These are phyloP conservation scores for Himantopus leucocephalus DNA, from an alignment of 2,113 vertebrate species.

Conservation along the genomic window DNA sequence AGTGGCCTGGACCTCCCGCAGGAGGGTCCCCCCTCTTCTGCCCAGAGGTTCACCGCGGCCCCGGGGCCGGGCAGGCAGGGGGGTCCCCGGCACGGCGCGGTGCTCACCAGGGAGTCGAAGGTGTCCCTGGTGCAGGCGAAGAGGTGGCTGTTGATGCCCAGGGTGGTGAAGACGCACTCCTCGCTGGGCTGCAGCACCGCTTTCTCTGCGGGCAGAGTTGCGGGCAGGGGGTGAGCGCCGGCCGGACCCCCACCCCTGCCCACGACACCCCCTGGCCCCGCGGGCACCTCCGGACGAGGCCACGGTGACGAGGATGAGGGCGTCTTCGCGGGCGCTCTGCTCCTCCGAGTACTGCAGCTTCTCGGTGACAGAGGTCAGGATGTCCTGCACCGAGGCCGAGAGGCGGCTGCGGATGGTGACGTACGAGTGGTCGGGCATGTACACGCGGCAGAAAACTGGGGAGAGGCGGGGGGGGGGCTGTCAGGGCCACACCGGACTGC, in stretches of 20 bases:
- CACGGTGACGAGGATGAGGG: constrained; percentile 89
- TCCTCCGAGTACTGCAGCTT: constrained; percentile 96
- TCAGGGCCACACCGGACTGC: not conserved
- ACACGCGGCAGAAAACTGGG: constrained; percentile 95
- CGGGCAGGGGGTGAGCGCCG: not conserved
- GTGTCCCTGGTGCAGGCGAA: constrained; percentile 89
- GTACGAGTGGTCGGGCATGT: constrained; percentile 95
- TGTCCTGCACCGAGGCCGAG: constrained; percentile 94
- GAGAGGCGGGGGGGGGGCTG: fast-evolving
- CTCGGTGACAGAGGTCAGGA: constrained; percentile 89
- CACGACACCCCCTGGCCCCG: fast-evolving
- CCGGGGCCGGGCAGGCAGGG: not conserved
- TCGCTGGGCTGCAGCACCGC: constrained; percentile 91
- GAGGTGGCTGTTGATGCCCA: constrained; percentile 97
- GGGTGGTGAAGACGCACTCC: constrained; percentile 94
- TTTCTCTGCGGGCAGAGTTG: constrained; percentile 80
- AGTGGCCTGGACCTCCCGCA: too few relatives aligned
- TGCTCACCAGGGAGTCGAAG: constrained; percentile 88
- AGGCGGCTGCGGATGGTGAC: constrained; percentile 95
- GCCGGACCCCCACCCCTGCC: fast-evolving
- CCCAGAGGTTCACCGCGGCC: fast-evolving
- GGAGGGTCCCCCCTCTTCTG: too few relatives aligned
- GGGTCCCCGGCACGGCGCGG: fast-evolving
- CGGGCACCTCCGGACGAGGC: constrained; percentile 88
- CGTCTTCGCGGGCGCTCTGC: constrained; percentile 82